Percentiles rank a stretch among this genome's conserved stretches.
Evolutionary conservation across 2,113 vertebrate species (phyloP).

Genomic region (Oryzias curvinotus): DNA sequence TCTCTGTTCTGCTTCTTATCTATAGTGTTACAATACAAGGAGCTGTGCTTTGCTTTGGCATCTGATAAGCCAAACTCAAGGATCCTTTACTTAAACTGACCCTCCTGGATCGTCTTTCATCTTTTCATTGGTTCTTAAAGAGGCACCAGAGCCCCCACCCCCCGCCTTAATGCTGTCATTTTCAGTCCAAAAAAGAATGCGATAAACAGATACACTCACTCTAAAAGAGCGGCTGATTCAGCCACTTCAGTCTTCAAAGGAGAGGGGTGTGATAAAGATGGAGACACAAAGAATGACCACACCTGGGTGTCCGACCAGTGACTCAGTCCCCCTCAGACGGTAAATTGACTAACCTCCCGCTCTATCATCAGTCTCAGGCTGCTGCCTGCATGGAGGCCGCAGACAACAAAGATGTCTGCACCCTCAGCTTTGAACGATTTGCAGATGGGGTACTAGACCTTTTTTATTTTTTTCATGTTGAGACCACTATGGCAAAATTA

Average conservation of each 20-base stretch:
- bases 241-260: constrained; percentile 36
- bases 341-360: constrained; percentile 55
- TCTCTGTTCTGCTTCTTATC: neutral
- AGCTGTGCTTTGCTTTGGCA: neutral
- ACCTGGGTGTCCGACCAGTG: constrained; percentile 58
- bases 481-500: neutral
- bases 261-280: constrained; percentile 9
- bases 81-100: constrained; percentile 23
- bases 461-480: neutral
- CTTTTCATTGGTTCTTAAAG: constrained; percentile 14
- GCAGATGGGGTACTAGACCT: neutral
- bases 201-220: constrained; percentile 29
- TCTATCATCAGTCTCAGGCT: constrained; percentile 32
- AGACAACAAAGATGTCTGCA: constrained; percentile 12
- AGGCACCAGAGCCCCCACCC: neutral
- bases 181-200: constrained; percentile 8
- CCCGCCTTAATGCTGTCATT: constrained; percentile 3
- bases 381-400: constrained; percentile 32
- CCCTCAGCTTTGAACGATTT: neutral
- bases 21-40: constrained; percentile 3
- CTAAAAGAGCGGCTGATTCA: constrained; percentile 42
- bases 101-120: constrained; percentile 29
- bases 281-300: constrained; percentile 41
- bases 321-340: constrained; percentile 51
- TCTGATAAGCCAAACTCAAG: constrained; percentile 16